Conservation (phyloP, 2,888 invertebrate genomes). For the Archaeoteleia sp. region DNA sequence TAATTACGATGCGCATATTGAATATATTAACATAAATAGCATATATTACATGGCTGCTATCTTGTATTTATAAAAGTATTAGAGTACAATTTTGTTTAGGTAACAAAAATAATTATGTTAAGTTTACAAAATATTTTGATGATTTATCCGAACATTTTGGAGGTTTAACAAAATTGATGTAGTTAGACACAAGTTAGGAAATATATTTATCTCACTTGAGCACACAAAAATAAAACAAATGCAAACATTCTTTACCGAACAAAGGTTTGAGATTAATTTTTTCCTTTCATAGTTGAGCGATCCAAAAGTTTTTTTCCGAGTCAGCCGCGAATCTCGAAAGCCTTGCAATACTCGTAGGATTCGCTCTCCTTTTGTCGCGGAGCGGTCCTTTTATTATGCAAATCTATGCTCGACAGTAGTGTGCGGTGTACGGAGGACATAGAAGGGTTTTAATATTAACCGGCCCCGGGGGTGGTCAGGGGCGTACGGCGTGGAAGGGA, state of each 20-base stretch:
- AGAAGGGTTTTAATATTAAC: conserved; percentile 69
- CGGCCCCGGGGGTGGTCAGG: conserved; percentile 52
- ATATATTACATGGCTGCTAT: too few species aligned
- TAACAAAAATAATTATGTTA: too few species aligned
- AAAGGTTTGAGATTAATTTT: conserved; percentile 17
- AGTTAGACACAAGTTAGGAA: too few species aligned
- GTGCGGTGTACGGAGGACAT: conserved; percentile 53
- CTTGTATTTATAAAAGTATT: too few species aligned
- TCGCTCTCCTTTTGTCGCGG: conserved; percentile 48
- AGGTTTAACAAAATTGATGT: too few species aligned
- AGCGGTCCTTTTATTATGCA: conserved; percentile 64
- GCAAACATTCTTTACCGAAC: conserved; percentile 33
- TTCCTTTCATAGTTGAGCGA: conserved; percentile 26
- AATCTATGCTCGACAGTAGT: conserved; percentile 63
- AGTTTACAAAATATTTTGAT: too few species aligned
- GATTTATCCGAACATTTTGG: too few species aligned
- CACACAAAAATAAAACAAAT: conserved; percentile 30
- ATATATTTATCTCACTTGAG: too few species aligned
- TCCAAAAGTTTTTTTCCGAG: conserved; percentile 34
- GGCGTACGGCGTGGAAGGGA: conserved; percentile 21
- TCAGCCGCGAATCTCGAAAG: conserved; percentile 41
- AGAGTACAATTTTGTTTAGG: too few species aligned
- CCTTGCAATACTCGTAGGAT: conserved; percentile 41
- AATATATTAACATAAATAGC: too few species aligned
- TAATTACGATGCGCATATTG: too few species aligned